Evolutionary conservation across 2,888 invertebrate species (phyloP).

Genomic region (Monochamus alternatus): DNA sequence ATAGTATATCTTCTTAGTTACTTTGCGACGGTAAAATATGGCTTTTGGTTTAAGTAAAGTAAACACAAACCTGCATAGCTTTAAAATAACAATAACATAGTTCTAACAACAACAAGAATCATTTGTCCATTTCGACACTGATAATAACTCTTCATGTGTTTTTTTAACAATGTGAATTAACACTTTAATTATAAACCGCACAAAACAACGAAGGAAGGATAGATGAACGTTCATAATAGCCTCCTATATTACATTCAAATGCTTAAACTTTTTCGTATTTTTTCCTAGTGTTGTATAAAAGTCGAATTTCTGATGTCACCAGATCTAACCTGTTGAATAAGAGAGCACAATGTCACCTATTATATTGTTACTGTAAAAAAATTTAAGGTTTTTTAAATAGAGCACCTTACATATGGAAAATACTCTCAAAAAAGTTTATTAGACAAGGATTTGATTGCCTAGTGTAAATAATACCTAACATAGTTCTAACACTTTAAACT

Average conservation of each 20-base stretch:
- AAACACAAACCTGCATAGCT: not conserved
- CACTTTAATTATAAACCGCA: too few relatives aligned
- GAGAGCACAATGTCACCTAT: not conserved
- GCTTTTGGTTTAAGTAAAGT: not conserved
- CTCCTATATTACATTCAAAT: too few relatives aligned
- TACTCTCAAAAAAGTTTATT: too few relatives aligned
- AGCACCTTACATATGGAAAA: not conserved
- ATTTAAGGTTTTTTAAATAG: not conserved
- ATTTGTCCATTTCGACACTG: too few relatives aligned
- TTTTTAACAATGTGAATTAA: too few relatives aligned
- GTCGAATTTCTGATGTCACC: not conserved
- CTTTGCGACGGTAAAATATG: not conserved
- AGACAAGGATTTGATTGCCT: too few relatives aligned
- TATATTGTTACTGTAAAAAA: not conserved
- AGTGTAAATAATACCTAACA: too few relatives aligned
- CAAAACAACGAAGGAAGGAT: too few relatives aligned
- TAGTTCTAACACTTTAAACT: too few relatives aligned
- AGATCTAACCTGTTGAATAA: not conserved
- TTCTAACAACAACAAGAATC: not conserved
- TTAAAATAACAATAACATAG: not conserved
- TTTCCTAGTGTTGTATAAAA: not conserved
- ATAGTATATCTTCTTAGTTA: not conserved
- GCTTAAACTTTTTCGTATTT: not conserved
- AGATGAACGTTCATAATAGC: too few relatives aligned
- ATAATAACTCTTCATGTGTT: too few relatives aligned